Conservation (phyloP, 1,140 invertebrate species). For the Scaptomyza hsui region DNA sequence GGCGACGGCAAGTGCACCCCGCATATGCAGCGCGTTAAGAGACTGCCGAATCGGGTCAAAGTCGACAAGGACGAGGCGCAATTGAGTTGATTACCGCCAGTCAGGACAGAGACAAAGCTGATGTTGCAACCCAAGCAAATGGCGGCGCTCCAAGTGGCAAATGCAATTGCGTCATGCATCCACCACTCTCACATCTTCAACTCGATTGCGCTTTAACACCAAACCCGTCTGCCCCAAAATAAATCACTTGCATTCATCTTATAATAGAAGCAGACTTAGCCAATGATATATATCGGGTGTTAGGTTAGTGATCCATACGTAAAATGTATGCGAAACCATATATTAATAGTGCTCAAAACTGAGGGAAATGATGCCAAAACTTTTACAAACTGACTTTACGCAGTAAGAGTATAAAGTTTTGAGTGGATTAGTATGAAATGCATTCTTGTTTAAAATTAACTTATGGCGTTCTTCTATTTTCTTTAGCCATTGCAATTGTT, state of each 20-base stretch:
- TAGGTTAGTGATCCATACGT: too few relatives aligned
- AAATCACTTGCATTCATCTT: slow-evolving; percentile 16
- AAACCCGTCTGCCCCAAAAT: background rate
- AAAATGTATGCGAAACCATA: too few relatives aligned
- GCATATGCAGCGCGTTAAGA: slow-evolving; percentile 13
- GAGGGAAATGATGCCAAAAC: too few relatives aligned
- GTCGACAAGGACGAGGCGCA: slow-evolving; percentile 27
- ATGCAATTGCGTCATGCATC: slow-evolving; percentile 10
- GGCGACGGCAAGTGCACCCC: slow-evolving; percentile 1
- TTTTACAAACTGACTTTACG: too few relatives aligned
- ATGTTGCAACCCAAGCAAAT: slow-evolving; percentile 17
- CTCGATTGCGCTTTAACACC: slow-evolving; percentile 11
- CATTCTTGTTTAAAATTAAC: too few relatives aligned
- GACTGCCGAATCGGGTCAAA: slow-evolving; percentile 29
- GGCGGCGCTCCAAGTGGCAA: slow-evolving; percentile 14
- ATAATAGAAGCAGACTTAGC: background rate
- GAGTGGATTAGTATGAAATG: too few relatives aligned
- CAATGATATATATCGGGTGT: background rate
- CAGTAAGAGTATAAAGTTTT: too few relatives aligned
- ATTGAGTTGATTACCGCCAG: slow-evolving; percentile 46
- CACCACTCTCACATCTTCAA: slow-evolving; percentile 5
- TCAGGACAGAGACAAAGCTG: slow-evolving; percentile 31
- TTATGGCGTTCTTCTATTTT: too few relatives aligned
- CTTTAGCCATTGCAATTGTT: too few relatives aligned
- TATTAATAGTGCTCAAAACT: too few relatives aligned